Evolutionary conservation across 1,140 invertebrate genomes (phyloP), one percentile per base, ranked within the genome.

Genomic region (Neotoxoptera formosana): DNA sequence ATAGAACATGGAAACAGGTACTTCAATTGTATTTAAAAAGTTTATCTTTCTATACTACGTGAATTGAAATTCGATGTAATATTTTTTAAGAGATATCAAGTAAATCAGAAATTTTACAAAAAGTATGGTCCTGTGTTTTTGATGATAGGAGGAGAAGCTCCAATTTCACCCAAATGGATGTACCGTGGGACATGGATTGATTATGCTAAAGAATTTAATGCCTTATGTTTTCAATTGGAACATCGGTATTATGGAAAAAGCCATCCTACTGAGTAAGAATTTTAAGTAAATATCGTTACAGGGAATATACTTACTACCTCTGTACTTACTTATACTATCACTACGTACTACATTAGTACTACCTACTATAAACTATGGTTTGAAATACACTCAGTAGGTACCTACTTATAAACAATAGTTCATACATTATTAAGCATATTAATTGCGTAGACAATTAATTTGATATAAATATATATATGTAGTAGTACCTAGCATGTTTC

Each of bases 241-340:
- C 99, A 99, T 96, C 96, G 98, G 93, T 99, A 96, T 95, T 99
- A 99, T 96, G 99, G 99, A 93, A 97, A 98, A 95, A 99, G 98
- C 95, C 97, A 97, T 94, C 99, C 99, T 9, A 98, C 98, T 25
- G 93, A 94, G 97, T 97, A 96, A 95, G 93, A 93, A 47, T 41
- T 60, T 87, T n/a, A 11, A 41, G 41, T 2, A 47, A 83, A 83
- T 23, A 36, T 83, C 9, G 41, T 45, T 30, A 20, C 4, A 36
- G 21, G 1, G 0, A 86, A 86, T 41, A 23, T 86, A 14, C 0
- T 81, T 20, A 36, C 36, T 36, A 81, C n/a, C 76, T 81, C 20
- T n/a, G n/a, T n/a, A n/a, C n/a, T n/a, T n/a, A n/a, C n/a, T n/a
- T n/a, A n/a, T n/a, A n/a, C n/a, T n/a, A n/a, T n/a, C n/a, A n/a